phyloP scores from a whole-genome alignment of 1,140 invertebrate genomes.

The Saccostrea cuccullata region DNA sequence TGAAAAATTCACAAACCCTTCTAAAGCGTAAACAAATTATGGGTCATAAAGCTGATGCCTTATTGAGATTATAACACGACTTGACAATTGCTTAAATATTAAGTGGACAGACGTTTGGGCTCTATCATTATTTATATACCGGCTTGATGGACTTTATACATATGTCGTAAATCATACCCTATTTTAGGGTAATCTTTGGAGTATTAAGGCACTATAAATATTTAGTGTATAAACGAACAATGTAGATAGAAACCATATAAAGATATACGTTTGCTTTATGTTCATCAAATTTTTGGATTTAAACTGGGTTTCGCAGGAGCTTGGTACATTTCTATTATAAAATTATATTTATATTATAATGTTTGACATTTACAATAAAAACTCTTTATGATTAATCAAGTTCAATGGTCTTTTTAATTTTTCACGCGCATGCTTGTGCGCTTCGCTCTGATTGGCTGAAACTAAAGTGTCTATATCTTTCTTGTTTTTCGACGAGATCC shows the following conservation, averaged over 20 bases:
- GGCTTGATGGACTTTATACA: not conserved
- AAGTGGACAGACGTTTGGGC: not conserved
- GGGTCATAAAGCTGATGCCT: not conserved
- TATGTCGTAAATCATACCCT: not conserved
- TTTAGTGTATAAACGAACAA: not conserved
- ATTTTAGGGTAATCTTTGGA: not conserved
- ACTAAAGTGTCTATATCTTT: too few species aligned
- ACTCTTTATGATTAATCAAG: too few species aligned
- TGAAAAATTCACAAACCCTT: not conserved
- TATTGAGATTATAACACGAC: not conserved
- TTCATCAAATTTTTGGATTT: too few species aligned
- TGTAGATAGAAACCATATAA: not conserved
- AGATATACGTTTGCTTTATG: not conserved
- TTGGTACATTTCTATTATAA: too few species aligned
- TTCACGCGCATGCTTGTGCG: too few species aligned
- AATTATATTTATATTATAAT: too few species aligned
- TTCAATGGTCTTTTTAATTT: too few species aligned
- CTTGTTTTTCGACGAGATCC: too few species aligned
- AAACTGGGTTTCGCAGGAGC: too few species aligned
- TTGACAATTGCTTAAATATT: not conserved
- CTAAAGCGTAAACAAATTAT: not conserved
- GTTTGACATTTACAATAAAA: too few species aligned
- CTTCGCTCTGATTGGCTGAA: too few species aligned
- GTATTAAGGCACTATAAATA: not conserved
- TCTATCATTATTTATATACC: not conserved